A percentile compares a stretch with the other conserved stretches of the same genome.
Evolutionary conservation across 2,113 vertebrate species (phyloP).

Genomic region (Tupaia chinensis): DNA sequence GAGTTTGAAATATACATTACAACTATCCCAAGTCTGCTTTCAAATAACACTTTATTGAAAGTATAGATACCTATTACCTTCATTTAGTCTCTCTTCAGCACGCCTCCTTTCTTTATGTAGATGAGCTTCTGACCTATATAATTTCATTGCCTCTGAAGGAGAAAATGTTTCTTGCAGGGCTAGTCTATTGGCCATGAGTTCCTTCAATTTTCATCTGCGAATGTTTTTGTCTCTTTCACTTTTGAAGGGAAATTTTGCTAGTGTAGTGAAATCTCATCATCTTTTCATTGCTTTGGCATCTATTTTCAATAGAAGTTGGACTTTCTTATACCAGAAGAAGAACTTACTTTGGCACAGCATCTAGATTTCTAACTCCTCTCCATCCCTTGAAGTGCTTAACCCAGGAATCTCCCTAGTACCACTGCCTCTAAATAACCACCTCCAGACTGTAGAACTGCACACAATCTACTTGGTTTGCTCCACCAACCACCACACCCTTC

Average conservation of each 20-base stretch:
- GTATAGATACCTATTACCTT: neutral
- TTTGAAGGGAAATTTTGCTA: neutral
- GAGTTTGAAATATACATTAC: neutral
- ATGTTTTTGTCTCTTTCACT: neutral
- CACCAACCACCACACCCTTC: fast-evolving
- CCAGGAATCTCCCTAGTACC: neutral
- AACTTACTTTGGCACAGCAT: neutral
- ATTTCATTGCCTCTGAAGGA: neutral
- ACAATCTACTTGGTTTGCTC: no score
- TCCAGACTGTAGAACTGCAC: neutral
- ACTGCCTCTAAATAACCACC: neutral
- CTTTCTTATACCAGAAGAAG: neutral
- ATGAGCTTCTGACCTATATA: neutral
- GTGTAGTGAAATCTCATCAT: neutral
- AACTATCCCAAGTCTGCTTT: neutral
- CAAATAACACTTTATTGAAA: neutral
- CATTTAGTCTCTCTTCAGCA: neutral
- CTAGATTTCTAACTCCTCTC: neutral
- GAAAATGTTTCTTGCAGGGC: neutral
- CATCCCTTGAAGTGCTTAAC: neutral
- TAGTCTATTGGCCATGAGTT: neutral
- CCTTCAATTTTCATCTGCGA: neutral
- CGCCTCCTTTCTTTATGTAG: neutral
- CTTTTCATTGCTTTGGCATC: neutral
- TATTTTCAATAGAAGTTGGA: neutral